phyloP scores from a whole-genome alignment of 2,113 vertebrate species.

The Zosterops borbonicus region DNA sequence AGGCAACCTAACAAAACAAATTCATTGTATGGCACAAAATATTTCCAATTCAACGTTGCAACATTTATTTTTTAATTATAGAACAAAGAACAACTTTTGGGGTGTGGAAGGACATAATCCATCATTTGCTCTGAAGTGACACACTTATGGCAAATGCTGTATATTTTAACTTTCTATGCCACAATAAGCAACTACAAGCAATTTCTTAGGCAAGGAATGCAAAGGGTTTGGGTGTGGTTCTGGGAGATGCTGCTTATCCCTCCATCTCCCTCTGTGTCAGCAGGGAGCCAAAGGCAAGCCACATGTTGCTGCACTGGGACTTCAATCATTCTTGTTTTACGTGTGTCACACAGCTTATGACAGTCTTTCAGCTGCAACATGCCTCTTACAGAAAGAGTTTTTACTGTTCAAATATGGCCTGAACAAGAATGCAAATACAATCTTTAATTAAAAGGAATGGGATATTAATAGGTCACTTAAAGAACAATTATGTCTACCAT shows the following conservation, averaged over 20 bases:
- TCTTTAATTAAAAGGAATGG: slow-evolving; percentile 49
- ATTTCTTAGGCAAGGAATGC: slow-evolving; percentile 41
- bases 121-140: slow-evolving; percentile 51
- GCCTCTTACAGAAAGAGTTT: background rate
- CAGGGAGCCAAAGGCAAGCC: background rate
- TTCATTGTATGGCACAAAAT: slow-evolving; percentile 16
- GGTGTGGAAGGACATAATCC: slow-evolving; percentile 49
- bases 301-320: background rate
- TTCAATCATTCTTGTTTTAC: background rate
- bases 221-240: slow-evolving; percentile 24
- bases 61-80: slow-evolving; percentile 60
- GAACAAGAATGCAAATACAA: background rate
- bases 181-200: slow-evolving; percentile 20
- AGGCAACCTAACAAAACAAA: slow-evolving; percentile 59
- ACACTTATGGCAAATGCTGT: slow-evolving; percentile 34
- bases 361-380: background rate
- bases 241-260: slow-evolving; percentile 41
- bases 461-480: slow-evolving; percentile 23
- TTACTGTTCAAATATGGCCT: background rate
- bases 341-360: background rate
- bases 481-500: background rate
- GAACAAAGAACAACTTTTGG: background rate
- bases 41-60: slow-evolving; percentile 47
- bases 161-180: background rate
- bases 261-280: slow-evolving; percentile 20